Percentiles rank a stretch among this genome's conserved stretches.
These are phyloP conservation scores for Cynopterus brachyotis DNA, from an alignment of 2,113 vertebrate genomes.

Conservation along the genomic window DNA sequence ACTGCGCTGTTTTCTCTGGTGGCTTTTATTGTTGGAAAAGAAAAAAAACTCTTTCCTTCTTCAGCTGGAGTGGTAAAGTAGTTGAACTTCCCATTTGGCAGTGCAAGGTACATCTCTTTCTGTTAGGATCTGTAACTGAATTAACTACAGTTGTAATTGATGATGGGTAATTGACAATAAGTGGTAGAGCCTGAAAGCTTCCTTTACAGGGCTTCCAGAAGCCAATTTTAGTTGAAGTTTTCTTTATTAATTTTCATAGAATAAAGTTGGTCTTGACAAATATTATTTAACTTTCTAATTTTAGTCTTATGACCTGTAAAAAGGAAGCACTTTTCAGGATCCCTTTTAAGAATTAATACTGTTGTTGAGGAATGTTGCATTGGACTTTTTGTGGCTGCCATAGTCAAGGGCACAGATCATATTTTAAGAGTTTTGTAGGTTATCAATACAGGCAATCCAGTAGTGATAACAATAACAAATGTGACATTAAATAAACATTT, in stretches of 20 bases:
- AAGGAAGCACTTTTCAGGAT: not conserved
- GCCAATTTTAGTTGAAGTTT: not conserved
- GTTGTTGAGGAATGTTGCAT: not conserved
- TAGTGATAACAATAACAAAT: not conserved
- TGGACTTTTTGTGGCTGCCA: not conserved
- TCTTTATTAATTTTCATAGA: not conserved
- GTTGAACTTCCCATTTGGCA: not conserved
- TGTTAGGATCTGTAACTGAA: no score
- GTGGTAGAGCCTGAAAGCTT: no score
- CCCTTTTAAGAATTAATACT: not conserved
- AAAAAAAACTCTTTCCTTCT: no score
- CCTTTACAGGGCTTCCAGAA: no score
- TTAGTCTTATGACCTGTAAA: slow-evolving; percentile 4
- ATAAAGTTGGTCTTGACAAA: not conserved
- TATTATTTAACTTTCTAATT: not conserved
- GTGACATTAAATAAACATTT: not conserved
- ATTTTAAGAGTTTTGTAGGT: not conserved
- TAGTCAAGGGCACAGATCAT: not conserved
- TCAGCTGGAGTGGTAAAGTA: not conserved
- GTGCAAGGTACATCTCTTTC: not conserved
- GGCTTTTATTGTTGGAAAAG: not conserved
- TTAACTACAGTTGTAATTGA: not conserved
- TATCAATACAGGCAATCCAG: not conserved
- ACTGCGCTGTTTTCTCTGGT: not conserved
- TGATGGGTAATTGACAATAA: no score